Percentiles rank a stretch among this genome's conserved stretches.
These are phyloP conservation scores for Arizona elegans DNA, from an alignment of 2,113 vertebrate genomes.

Conservation along the genomic window DNA sequence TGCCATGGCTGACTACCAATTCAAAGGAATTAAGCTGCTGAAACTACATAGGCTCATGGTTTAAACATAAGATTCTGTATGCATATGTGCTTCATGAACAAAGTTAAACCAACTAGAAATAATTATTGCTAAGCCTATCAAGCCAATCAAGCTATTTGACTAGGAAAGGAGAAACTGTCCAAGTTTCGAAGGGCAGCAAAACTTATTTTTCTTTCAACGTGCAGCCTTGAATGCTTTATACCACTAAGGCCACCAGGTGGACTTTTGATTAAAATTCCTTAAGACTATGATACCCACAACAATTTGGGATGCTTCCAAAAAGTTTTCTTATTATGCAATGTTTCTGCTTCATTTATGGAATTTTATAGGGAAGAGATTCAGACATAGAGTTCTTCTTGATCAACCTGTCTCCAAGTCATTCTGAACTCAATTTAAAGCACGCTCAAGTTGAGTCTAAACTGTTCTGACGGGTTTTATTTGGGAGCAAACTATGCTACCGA, in stretches of 20 bases:
- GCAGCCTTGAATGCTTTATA: not conserved
- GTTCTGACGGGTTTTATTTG: not conserved
- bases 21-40: not conserved
- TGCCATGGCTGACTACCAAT: not conserved
- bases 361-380: not conserved
- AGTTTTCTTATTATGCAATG: not conserved
- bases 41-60: not conserved
- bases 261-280: not conserved
- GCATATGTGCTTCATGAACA: not conserved
- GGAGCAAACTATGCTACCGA: not conserved
- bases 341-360: not conserved
- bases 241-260: not conserved
- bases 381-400: not conserved
- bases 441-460: not conserved
- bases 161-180: not conserved
- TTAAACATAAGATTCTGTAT: fast-evolving
- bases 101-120: not conserved
- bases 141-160: not conserved
- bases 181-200: not conserved
- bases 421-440: not conserved
- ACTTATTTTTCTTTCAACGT: not conserved
- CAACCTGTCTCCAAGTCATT: not conserved
- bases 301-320: not conserved
- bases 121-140: not conserved
- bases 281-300: not conserved